Evolutionary conservation across 2,888 invertebrate genomes (phyloP), one percentile per base, ranked within the genome.

Genomic region (Litoditis marina): DNA sequence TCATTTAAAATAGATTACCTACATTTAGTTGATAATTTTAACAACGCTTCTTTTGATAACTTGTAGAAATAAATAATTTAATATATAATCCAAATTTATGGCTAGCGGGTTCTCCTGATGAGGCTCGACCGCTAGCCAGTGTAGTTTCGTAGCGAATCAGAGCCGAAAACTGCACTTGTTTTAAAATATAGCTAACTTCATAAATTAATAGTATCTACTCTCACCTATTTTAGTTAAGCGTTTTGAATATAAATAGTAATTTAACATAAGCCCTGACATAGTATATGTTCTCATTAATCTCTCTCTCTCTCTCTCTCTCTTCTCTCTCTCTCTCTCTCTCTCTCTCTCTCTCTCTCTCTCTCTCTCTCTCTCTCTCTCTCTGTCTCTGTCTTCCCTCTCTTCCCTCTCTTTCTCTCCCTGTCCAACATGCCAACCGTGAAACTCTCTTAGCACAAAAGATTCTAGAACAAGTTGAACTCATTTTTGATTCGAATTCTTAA

Each of bases 381-480:
- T n/a, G n/a, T n/a, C 42, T 19, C 19, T 19, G n/a, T 42, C 19
- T 42, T 8, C 42, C 42, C 11, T 19, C 42, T 42, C 19, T 8
- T n/a, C n/a, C n/a, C n/a, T n/a, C 11, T 42, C 42, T 2, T 42
- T 6, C 19, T 42, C 19, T 42, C 5, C 11, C 42, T 8, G 42
- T 22, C 5, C 42, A 11, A 42, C 22, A 7, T 22, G 22, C 6
- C 22, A n/a, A 42, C 42, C n/a, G 42, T 42, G n/a, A 19, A 19
- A 32, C 25, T 31, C 31, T 52, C 19, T 25, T 6, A 32, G 11
- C n/a, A 7, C 47, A 11, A 19, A 47, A 27, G 25, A 57, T 57
- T 47, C 49, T 57, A 22, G 47, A 57, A 19, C 57, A 57, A n/a
- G 44, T 49, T 22, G n/a, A n/a, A n/a, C n/a, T n/a, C n/a, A n/a